These are phyloP conservation scores for Heteronetta atricapilla DNA, from an alignment of 2,113 vertebrate genomes.

Conservation along the genomic window DNA sequence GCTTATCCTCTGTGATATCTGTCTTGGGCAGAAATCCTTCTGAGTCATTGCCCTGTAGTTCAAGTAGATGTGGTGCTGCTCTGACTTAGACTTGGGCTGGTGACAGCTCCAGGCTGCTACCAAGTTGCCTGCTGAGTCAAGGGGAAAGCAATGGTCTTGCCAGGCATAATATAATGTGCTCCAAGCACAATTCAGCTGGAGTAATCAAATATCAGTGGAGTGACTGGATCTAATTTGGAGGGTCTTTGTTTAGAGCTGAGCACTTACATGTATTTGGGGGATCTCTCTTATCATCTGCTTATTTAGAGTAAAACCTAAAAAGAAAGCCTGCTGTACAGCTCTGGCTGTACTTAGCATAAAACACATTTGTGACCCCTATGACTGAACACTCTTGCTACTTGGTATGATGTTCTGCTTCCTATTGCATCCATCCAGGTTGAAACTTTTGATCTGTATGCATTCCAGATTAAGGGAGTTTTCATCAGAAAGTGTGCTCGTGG, in stretches of 20 bases:
- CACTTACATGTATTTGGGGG: background rate
- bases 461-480: background rate
- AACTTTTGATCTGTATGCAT: background rate
- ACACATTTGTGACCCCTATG: background rate
- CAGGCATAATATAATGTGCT: fast-evolving
- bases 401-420: background rate
- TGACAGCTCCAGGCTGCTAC: background rate
- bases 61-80: background rate
- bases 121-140: fast-evolving
- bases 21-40: background rate
- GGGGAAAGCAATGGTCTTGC: background rate
- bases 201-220: background rate
- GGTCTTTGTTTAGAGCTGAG: background rate
- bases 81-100: background rate
- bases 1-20: background rate
- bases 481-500: background rate
- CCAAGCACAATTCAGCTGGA: background rate
- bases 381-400: background rate
- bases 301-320: background rate
- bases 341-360: background rate
- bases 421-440: background rate
- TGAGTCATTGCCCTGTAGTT: background rate
- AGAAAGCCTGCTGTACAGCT: background rate
- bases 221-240: background rate
- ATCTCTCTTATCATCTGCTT: background rate